Base-by-base conservation (phyloP, 2,797 vertebrate species). In the Hemibagrus guttatus region DNA sequence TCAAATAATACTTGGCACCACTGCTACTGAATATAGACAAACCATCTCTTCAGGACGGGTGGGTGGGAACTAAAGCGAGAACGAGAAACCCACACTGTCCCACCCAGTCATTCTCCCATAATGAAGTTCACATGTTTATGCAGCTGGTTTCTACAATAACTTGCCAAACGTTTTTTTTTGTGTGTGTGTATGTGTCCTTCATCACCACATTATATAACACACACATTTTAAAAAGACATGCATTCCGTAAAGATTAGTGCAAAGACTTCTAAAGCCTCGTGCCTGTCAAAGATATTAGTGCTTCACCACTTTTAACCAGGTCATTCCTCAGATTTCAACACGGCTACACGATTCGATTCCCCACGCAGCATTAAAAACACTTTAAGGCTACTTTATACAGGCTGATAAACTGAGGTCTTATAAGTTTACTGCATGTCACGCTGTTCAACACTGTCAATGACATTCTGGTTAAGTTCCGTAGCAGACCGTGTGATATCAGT, bases 131-230 rank as follows among this genome's bases (percentile, higher is more conserved):
- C 83, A 74, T 91, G 89, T 92, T 93, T 90, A 83, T 85, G 90
- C 92, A 93, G 91, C 92, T 94, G 93, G 93, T 85, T 88, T 90
- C 91, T 88, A 87, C 83, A 68, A 66, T 85, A 90, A 90, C 79
- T 46, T 42, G 35, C 81, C 23, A 75, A 87, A 49, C 89, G 86
- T 90, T 92, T 83, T 69, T 86, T 58, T 1, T 59, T 90, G 58
- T 81, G 74, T 88, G 87, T 81, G 12, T 81, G 74, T 88, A 87
- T 81, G 12, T 42, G 5, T 49, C 23, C 6, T 11, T n/a, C 13
- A 88, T 76, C 59, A 84, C 87, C 88, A 89, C 88, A 87, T 89
- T 85, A 86, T 89, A 90, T 89, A 92, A 90, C 89, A 92, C 23
- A 11, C 54, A 39, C 12, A 5, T 59, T 84, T 89, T 26, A 21